Evolutionary conservation across 2,888 invertebrate species (phyloP).

Genomic region (Lapara coniferarum): DNA sequence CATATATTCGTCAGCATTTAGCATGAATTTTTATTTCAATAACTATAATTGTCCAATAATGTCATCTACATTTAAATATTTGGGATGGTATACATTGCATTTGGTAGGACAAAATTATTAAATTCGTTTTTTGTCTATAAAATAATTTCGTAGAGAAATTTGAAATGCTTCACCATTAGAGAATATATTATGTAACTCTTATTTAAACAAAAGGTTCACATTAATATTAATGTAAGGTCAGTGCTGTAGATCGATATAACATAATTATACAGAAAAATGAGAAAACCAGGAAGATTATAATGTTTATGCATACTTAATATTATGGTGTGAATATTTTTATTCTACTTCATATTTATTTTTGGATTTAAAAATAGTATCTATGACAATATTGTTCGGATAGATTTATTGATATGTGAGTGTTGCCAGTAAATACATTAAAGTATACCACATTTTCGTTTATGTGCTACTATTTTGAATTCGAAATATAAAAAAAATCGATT

Average conservation of each 20-base stretch:
- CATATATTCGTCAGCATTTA: neutral
- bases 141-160: too few species aligned
- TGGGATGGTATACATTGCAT: too few species aligned
- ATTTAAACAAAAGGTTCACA: neutral
- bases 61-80: too few species aligned
- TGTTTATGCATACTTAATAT: neutral
- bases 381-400: neutral
- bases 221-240: neutral
- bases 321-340: neutral
- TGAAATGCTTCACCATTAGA: too few species aligned
- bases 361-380: constrained; percentile 22
- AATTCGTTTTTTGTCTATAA: too few species aligned
- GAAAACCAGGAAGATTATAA: neutral
- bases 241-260: neutral
- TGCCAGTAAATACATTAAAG: neutral
- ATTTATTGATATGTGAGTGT: constrained; percentile 19
- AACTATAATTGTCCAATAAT: neutral
- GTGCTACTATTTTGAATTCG: neutral
- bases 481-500: too few species aligned
- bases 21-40: neutral
- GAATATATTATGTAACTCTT: neutral
- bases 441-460: neutral
- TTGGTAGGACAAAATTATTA: too few species aligned
- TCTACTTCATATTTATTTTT: constrained; percentile 17
- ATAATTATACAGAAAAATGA: neutral